phyloP scores from a whole-genome alignment of 2,797 vertebrate species.

The Etheostoma nigrum region DNA sequence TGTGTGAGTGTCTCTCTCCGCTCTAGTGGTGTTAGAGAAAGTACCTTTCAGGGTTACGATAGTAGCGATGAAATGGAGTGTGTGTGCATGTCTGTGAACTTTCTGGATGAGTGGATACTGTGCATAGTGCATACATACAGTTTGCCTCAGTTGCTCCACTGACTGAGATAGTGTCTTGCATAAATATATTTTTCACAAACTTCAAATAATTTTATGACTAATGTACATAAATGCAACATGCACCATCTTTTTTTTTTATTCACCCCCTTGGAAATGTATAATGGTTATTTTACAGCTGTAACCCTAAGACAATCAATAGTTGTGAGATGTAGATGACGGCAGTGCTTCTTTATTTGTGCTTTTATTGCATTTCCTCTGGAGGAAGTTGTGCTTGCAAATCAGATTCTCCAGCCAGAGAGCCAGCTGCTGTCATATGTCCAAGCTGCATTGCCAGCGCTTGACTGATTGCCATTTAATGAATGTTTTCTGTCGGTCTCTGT shows the following conservation, averaged over 20 bases:
- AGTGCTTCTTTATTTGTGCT: conserved; percentile 6
- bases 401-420: conserved; percentile 3
- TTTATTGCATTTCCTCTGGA: conserved; percentile 33
- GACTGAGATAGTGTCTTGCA: neutral
- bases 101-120: neutral
- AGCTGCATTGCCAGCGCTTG: neutral
- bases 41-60: neutral
- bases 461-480: conserved; percentile 5
- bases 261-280: neutral
- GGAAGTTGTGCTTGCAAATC: conserved; percentile 35
- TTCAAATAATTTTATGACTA: neutral
- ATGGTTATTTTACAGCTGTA: conserved; percentile 5
- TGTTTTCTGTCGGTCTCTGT: conserved; percentile 3
- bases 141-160: neutral
- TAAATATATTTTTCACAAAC: neutral
- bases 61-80: neutral
- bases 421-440: conserved; percentile 5
- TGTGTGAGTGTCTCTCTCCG: neutral
- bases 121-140: too few species aligned
- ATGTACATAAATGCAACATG: neutral
- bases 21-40: neutral
- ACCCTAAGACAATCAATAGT: neutral
- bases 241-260: neutral
- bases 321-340: conserved; percentile 9
- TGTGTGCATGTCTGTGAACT: neutral